Conservation (phyloP, 2,113 vertebrate genomes). For the Ochotona curzoniae region DNA sequence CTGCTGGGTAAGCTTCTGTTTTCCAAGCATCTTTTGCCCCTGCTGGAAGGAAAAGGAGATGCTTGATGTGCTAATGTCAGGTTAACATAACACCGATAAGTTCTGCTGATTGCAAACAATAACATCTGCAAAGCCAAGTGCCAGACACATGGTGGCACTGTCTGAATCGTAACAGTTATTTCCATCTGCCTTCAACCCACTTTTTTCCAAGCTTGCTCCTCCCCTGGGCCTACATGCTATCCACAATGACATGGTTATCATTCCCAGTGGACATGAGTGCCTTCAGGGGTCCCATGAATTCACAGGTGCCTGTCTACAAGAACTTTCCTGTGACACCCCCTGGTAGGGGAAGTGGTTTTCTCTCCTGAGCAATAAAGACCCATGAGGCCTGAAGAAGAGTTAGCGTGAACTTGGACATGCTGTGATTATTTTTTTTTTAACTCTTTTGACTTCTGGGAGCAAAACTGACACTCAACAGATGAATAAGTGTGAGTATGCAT, state of each 20-base stretch:
- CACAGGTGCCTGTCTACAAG: not conserved
- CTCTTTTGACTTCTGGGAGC: not conserved
- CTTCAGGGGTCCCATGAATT: not conserved
- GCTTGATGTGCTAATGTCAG: slow-evolving; percentile 76
- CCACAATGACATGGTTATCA: slow-evolving; percentile 18
- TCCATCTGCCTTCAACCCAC: slow-evolving; percentile 7
- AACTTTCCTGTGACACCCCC: not conserved
- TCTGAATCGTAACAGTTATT: slow-evolving; percentile 36
- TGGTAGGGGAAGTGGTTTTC: not conserved
- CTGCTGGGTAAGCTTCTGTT: slow-evolving; percentile 69
- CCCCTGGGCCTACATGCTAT: not conserved
- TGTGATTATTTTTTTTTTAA: not conserved
- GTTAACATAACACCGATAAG: slow-evolving; percentile 77
- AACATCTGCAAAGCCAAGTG: slow-evolving; percentile 72
- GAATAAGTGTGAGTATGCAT: not conserved
- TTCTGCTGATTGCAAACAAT: slow-evolving; percentile 77
- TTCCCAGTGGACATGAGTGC: not conserved
- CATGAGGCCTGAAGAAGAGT: not conserved
- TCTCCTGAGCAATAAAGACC: slow-evolving; percentile 8
- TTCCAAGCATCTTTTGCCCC: slow-evolving; percentile 47
- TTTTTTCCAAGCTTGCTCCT: slow-evolving; percentile 30
- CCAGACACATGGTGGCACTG: slow-evolving; percentile 62
- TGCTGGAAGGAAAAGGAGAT: slow-evolving; percentile 68
- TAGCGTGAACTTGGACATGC: not conserved
- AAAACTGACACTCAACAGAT: slow-evolving; percentile 9